Conservation (phyloP, 35 echinoderm and acorn worm genomes). For the Lytechinus pictus region DNA sequence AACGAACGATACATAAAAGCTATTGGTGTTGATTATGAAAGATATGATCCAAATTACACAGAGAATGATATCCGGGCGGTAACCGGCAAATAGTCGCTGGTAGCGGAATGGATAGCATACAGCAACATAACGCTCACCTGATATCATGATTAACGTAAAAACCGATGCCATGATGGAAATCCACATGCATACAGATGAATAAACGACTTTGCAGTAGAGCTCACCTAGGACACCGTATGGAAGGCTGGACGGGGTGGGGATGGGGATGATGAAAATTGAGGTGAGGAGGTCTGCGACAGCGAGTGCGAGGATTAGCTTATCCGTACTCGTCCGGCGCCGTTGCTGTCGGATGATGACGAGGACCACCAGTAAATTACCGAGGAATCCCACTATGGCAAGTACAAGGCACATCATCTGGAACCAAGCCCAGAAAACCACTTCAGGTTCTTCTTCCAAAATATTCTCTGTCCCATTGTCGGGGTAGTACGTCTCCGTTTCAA, state of each 20-base stretch:
- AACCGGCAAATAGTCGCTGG: slow-evolving; percentile 39
- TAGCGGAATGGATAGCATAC: slow-evolving; percentile 58
- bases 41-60: slow-evolving; percentile 65
- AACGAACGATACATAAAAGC: slow-evolving; percentile 59
- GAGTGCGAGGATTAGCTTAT: slow-evolving; percentile 60
- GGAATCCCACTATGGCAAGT: slow-evolving; percentile 66
- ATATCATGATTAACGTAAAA: slow-evolving; percentile 49
- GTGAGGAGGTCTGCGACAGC: slow-evolving; percentile 67
- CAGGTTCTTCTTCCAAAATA: background rate
- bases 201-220: slow-evolving; percentile 63
- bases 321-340: slow-evolving; percentile 55
- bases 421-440: slow-evolving; percentile 66
- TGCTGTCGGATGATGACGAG: slow-evolving; percentile 55
- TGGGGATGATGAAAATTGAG: slow-evolving; percentile 58
- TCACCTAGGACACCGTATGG: slow-evolving; percentile 31
- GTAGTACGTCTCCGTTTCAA: slow-evolving; percentile 37
- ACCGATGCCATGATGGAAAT: slow-evolving; percentile 60
- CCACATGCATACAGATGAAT: slow-evolving; percentile 58
- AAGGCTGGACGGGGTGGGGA: slow-evolving; percentile 2
- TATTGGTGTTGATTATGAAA: slow-evolving; percentile 60
- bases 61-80: slow-evolving; percentile 41
- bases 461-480: slow-evolving; percentile 24
- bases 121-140: slow-evolving; percentile 65
- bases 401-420: slow-evolving; percentile 49
- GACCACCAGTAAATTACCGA: slow-evolving; percentile 69